These are phyloP conservation scores for Drosophila micromelanica DNA, from an alignment of 1,140 invertebrate species.

Conservation along the genomic window DNA sequence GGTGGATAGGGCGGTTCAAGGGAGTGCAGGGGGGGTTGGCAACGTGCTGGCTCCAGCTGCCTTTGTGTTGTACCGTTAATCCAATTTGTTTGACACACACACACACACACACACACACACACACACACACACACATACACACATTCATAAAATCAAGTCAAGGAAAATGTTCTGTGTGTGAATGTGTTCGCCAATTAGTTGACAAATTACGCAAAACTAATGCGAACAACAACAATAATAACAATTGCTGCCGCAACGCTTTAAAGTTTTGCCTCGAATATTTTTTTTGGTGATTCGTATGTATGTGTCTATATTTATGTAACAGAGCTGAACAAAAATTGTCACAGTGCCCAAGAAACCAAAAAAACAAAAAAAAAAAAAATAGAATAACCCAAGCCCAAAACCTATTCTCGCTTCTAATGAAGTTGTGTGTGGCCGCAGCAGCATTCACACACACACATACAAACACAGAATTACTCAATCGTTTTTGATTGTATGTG, in stretches of 20 bases:
- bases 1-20: too few species aligned
- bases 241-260: constrained; percentile 28
- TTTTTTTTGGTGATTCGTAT: constrained; percentile 17
- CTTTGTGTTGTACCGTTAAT: constrained; percentile 61
- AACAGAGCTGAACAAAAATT: constrained; percentile 52
- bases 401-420: constrained; percentile 53
- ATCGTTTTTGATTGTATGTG: constrained; percentile 50
- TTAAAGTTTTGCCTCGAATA: constrained; percentile 5
- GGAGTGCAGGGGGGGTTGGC: constrained; percentile 1
- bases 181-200: constrained; percentile 67
- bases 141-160: constrained; percentile 28
- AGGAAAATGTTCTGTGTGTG: constrained; percentile 28
- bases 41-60: constrained; percentile 20
- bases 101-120: constrained; percentile 40
- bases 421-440: constrained; percentile 67
- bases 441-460: constrained; percentile 9
- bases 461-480: constrained; percentile 64
- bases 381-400: constrained; percentile 1
- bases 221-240: constrained; percentile 20
- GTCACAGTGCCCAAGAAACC: constrained; percentile 24
- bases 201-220: constrained; percentile 81
- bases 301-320: constrained; percentile 62
- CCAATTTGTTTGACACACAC: constrained; percentile 61
- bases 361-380: constrained; percentile 1
- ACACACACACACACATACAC: constrained; percentile 8